Conservation (phyloP, 2,888 invertebrate species). For the Andrena dorsata region DNA sequence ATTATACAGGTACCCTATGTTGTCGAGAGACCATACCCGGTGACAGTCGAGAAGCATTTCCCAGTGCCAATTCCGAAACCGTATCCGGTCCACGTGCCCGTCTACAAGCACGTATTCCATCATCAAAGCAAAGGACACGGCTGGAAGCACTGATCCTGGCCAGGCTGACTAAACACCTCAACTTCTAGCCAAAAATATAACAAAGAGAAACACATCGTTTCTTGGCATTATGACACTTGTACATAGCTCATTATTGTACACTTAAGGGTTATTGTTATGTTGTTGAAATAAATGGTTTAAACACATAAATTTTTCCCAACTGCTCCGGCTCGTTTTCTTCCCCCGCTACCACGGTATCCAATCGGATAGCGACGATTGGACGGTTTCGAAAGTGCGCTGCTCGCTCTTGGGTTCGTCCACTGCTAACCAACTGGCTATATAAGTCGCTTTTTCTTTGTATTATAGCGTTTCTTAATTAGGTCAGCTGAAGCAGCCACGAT, state of each 20-base stretch:
- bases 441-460: slow-evolving; percentile 39
- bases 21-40: slow-evolving; percentile 87
- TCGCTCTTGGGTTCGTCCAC: slow-evolving; percentile 1
- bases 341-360: not conserved
- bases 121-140: slow-evolving; percentile 79
- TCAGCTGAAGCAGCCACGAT: slow-evolving; percentile 17
- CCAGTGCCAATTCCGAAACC: slow-evolving; percentile 87
- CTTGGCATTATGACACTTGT: slow-evolving; percentile 61
- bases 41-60: slow-evolving; percentile 87
- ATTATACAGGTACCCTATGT: slow-evolving; percentile 86
- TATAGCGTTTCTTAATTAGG: slow-evolving; percentile 43
- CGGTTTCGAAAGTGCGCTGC: slow-evolving; percentile 58
- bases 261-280: slow-evolving; percentile 33
- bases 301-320: slow-evolving; percentile 34
- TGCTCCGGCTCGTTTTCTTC: slow-evolving; percentile 9
- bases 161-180: not conserved
- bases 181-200: slow-evolving; percentile 61
- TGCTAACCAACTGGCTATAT: slow-evolving; percentile 27
- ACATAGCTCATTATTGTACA: slow-evolving; percentile 65
- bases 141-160: slow-evolving; percentile 75
- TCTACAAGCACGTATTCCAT: slow-evolving; percentile 86
- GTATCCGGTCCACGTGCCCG: slow-evolving; percentile 87
- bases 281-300: slow-evolving; percentile 67
- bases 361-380: slow-evolving; percentile 29
- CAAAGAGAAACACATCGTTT: slow-evolving; percentile 30